Base-by-base conservation (phyloP, 1,140 invertebrate species). In the Megalonaias nervosa region DNA sequence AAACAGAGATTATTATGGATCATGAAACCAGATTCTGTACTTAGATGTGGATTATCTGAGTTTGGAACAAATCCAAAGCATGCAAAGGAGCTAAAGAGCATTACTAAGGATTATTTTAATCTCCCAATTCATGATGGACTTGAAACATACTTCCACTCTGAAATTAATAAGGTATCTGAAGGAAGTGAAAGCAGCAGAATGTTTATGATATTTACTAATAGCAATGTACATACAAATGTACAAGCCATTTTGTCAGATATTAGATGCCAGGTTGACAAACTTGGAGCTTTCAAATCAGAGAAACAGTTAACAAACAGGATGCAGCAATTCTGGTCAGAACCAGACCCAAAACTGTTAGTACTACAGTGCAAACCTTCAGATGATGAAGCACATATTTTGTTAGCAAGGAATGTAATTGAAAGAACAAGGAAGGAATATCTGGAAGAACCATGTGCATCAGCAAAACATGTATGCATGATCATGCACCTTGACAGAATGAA, bases 271-370 rank as follows among this genome's bases (percentile, higher is more conserved):
- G 60, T 72, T 26, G 81, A 82, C 71, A 82, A 79, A 69, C 17
- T 85, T 0, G 73, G 81, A n/a, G 71, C 79, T 19, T 85, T 85
- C 48, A 82, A 81, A 71, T 84, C 84, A 21, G 84, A 85, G 73
- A 85, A 84, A 73, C 81, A 82, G 5, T 71, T 85, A 16, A 61
- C 74, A 38, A 66, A 55, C 2, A 77, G 61, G 67, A 67, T 85
- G 2, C 68, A 82, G 58, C n/a, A 74, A 0, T 85, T 81, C 62
- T 85, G 80, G 80, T 19, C 72, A 67, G 59, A 67, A 23, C 60
- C 64, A 56, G 70, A 81, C 21, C 59, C 48, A 19, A 58, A 72
- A 21, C 56, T 78, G 57, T 38, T 85, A 2, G 19, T 81, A 48
- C 9, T 85, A 16, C 81, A 85, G n/a, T 84, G 81, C 65, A 77